Evolutionary conservation across 2,888 invertebrate species (phyloP), one percentile per base, ranked within the genome.

Genomic region (Drosophila borealis): DNA sequence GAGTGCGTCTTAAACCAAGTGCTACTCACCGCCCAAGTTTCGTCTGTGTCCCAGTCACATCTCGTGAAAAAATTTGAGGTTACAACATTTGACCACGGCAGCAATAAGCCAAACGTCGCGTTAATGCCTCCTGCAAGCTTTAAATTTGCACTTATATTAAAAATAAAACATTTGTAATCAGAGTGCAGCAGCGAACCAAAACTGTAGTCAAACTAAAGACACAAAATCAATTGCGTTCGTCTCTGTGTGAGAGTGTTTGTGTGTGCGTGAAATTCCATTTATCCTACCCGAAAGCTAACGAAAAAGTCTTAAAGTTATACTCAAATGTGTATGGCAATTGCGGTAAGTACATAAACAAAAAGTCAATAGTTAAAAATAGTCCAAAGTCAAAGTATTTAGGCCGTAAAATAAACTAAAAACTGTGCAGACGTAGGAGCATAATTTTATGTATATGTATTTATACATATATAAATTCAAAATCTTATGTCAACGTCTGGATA

Each of bases 281-380:
- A 83, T 73, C 77, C 83, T 70, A 70, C 70, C 60, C 68, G 54
- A 75, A 81, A 83, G 83, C 54, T 74, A 73, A 77, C 81, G 67
- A 85, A 81, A 85, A 85, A 88, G 87, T 81, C 78, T 66, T 60
- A 78, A 85, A 90, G 89, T 85, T 88, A 90, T 81, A 91, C 89
- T 90, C 92, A 92, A 95, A 96, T 96, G 96, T 96, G 96, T 96
- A 96, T 96, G 96, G 96, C 95, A 95, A 95, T 95, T 95, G 95
- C 94, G 95, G 96, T 96, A 93, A 95, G 96, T 94, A 4, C 3
- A 61, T 21, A 36, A 56, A 39, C 46, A n/a, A n/a, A 48, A 4
- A 4, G 5, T 29, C 34, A 46, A 42, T 21, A 6, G 21, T 34
- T 10, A 21, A 1, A 34, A 42, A 54, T 11, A n/a, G n/a, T 14